Percentiles rank a stretch among this genome's conserved stretches.
Conservation (phyloP, 2,113 vertebrate genomes). For the rabbit (Oryctolagus cuniculus) region DNA sequence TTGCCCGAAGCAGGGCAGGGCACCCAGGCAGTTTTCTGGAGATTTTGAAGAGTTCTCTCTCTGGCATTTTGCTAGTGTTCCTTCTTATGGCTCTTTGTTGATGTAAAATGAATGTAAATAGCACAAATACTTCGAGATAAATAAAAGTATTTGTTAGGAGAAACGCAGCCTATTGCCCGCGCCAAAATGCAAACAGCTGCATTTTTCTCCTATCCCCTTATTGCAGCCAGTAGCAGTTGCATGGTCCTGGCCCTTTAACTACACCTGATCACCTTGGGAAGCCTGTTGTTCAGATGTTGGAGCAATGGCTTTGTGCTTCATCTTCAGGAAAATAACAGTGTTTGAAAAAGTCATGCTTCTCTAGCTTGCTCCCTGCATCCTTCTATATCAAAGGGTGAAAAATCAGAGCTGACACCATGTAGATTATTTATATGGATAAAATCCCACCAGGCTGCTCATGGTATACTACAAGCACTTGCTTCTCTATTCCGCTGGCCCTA, state of each 20-base stretch:
- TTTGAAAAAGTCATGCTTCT: constrained; percentile 3
- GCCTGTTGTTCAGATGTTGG: neutral
- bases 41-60: neutral
- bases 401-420: constrained; percentile 71
- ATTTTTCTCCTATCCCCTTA: neutral
- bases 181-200: neutral
- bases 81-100: neutral
- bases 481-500: constrained; percentile 7
- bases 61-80: neutral
- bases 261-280: neutral
- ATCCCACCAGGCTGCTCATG: constrained; percentile 36
- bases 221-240: neutral
- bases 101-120: neutral
- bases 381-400: constrained; percentile 61
- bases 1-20: neutral
- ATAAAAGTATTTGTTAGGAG: neutral
- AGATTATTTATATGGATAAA: constrained; percentile 74
- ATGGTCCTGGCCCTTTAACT: neutral
- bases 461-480: constrained; percentile 27
- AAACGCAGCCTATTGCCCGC: neutral
- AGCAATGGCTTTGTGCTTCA: neutral
- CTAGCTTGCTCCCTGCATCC: constrained; percentile 20
- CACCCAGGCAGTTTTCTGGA: neutral
- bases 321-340: neutral
- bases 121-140: constrained; percentile 4